Base-by-base conservation (phyloP, 2,888 invertebrate genomes). In the Morpho achilles region DNA sequence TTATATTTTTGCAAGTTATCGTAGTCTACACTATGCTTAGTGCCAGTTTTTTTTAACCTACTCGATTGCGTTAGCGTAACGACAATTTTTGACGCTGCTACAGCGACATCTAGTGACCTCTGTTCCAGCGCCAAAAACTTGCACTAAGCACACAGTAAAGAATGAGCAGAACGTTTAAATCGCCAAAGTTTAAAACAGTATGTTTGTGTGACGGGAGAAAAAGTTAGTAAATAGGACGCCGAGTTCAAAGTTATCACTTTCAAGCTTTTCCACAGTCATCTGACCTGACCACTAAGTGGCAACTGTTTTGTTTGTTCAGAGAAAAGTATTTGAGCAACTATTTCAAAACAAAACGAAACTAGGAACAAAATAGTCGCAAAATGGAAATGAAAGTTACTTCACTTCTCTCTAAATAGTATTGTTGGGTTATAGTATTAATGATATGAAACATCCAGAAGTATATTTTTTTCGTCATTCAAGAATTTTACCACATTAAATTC, bases 141-240 rank as follows among this genome's bases (percentile, higher is more conserved):
- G 16, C 32, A 32, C 32, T 5, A 32, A 32, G 45, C 4, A 5
- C 10, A 50, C 41, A 41, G 46, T 39, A 53, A 53, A 48, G 48
- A 54, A 48, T 48, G 42, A 46, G 47, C 54, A 51, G 50, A 53
- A 47, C 44, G 53, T 56, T 59, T 56, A 50, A 56, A 62, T 56
- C 53, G 56, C 58, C 59, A 73, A 75, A 76, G 76, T 73, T 66
- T 47, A 48, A 48, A 58, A 56, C 47, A 48, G 44, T 56, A 40
- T 50, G 53, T 50, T 50, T 50, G 42, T 60, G 54, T 53, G 47
- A 16, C 48, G 50, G 42, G 47, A 43, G 57, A 57, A 60, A 59
- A 58, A 51, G 57, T 57, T 54, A 44, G 10, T 45, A 23, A 43
- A 59, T 49, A 57, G 50, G 50, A 53, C 10, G 43, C 46, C 2